Base-by-base conservation (phyloP, 1,140 invertebrate genomes). In the Hyles euphorbiae region DNA sequence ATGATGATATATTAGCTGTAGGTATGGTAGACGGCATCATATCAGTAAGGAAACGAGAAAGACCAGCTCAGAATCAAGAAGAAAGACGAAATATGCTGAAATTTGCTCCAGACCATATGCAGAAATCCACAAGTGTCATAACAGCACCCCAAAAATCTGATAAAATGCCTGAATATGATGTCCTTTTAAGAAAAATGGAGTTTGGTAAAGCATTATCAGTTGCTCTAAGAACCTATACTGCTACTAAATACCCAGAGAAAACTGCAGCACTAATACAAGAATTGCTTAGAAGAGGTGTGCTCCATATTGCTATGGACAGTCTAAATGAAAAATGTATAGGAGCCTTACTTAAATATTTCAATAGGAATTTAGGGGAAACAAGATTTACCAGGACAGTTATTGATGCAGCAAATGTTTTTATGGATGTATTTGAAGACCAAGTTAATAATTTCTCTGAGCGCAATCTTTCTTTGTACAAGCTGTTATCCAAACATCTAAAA, bases 1-100 rank as follows among this genome's bases (percentile, higher is more conserved):
- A 95, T 76, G 96, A 98, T 89, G 93, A 95, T 75, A 94, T 95
- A 32, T 81, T 99, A 63, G 95, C 94, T 44, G 95, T 95, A 53
- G 98, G 98, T 53, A 97, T 98, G 94, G 92, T 95, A n/a, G 96
- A 98, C 89, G 96, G 97, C 49, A 89, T 98, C 45, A 92, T 99
- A 61, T 97, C 96, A 3, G 94, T 99, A 32, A 92, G 93, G 63
- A 92, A 95, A 76, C 91, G 94, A 87, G 94, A 95, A 77, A 90
- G 91, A 68, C 87, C 91, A 67, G 64, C 70, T 0, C 84, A 84
- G 66, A 67, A 72, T 63, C 80, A 54, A 62, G 81, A 84, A 71
- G 83, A 89, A 45, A 78, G 78, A 68, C 77, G 74, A 60, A 70
- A 72, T n/a, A 52, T 79, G 60, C 81, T 83, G 49, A 92, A 92